Base-by-base conservation (phyloP, 2,888 invertebrate species). In the Diarsia brunnea region DNA sequence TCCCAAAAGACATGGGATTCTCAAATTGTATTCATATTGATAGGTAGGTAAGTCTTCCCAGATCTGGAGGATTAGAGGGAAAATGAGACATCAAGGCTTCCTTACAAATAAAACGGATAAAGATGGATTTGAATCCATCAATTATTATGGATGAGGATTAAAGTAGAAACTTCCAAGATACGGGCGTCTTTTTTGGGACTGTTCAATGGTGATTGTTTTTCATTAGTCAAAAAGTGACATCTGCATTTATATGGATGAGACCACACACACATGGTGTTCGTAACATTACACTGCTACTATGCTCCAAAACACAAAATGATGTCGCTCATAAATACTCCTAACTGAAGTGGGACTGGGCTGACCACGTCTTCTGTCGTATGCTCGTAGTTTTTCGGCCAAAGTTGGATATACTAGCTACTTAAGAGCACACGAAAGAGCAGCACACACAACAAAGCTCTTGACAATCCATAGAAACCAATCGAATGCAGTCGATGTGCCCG, bases 1-100 rank as follows among this genome's bases (percentile, higher is more conserved):
- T 81, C 68, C 67, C 64, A 64, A 75, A 69, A 65, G 65, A 58
- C 70, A 67, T 51, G 75, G 73, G 38, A 76, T 68, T 38, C n/a
- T n/a, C 5, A 5, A 38, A 38, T 38, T 38, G 38, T n/a, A n/a
- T 77, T 51, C 27, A 21, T 58, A 43, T 49, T 58, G 47, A 51
- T 64, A 16, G 12, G 14, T 21, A 14, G n/a, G 11, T 43, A 27
- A 67, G 19, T 8, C 12, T 24, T 78, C 43, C 12, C 7, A 19
- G 21, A n/a, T 27, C 63, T 43, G 1, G 21, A 31, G 27, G 16
- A 27, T 43, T n/a, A 63, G 11, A 47, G 21, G 1, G 4, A 31
- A 47, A 27, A 51, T 16, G 3, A 24, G 1, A 8, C 3, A 61
- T 51, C 16, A 1, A 19, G 7, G 12, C 4, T 51, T 24, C 1